Evolutionary conservation across 2,797 vertebrate species (phyloP).

Genomic region (Yasuhikotakia modesta): DNA sequence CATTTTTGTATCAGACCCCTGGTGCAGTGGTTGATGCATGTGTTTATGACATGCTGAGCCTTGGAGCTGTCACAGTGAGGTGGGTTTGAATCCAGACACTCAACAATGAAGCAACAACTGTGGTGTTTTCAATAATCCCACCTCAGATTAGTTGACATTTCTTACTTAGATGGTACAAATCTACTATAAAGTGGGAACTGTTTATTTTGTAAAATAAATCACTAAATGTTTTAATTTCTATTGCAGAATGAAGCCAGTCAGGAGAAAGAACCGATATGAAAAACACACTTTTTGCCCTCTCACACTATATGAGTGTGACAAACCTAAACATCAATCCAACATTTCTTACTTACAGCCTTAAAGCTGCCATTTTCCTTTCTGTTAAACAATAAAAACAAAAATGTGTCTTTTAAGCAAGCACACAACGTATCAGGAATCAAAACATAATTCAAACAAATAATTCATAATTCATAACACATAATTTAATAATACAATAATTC

Average conservation of each 20-base stretch:
- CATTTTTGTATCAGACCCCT: neutral
- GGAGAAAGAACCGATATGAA: slow-evolving; percentile 64
- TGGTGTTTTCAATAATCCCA: too few species aligned
- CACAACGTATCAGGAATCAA: too few species aligned
- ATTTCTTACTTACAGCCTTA: slow-evolving; percentile 51
- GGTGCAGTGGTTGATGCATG: neutral
- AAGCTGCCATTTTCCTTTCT: too few species aligned
- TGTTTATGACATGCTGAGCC: neutral
- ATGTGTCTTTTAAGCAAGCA: too few species aligned
- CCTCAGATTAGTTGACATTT: too few species aligned
- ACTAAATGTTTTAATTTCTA: slow-evolving; percentile 60
- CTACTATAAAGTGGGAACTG: too few species aligned
- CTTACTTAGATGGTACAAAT: too few species aligned
- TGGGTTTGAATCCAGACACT: neutral
- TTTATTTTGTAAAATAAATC: neutral
- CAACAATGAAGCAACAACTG: neutral
- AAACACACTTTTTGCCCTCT: slow-evolving; percentile 36
- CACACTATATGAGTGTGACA: slow-evolving; percentile 22
- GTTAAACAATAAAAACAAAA: too few species aligned
- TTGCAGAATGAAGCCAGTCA: slow-evolving; percentile 65
- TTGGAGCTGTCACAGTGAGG: neutral
- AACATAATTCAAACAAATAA: too few species aligned
- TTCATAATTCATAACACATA: too few species aligned
- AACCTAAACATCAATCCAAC: slow-evolving; percentile 37
- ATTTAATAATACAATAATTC: too few species aligned